Evolutionary conservation across 1,140 invertebrate genomes (phyloP).

Genomic region (Cecropterus lyciades): DNA sequence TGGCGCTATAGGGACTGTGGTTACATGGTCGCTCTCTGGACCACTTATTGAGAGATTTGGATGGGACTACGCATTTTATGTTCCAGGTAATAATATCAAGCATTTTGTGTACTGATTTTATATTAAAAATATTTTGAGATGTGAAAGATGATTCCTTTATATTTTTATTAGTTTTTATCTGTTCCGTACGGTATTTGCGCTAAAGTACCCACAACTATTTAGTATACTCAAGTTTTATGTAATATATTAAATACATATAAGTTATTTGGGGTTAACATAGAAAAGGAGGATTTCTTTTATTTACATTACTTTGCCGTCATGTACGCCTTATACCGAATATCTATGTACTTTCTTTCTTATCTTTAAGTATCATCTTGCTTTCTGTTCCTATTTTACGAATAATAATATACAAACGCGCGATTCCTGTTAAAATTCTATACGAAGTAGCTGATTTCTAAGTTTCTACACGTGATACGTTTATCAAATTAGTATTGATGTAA

Average conservation of each 20-base stretch:
- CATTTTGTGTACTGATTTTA: too few species aligned
- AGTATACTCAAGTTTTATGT: too few species aligned
- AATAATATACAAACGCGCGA: not conserved
- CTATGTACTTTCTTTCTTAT: constrained; percentile 9
- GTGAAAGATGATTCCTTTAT: too few species aligned
- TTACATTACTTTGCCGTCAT: too few species aligned
- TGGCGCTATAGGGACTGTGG: constrained; percentile 90
- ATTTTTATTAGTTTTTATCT: too few species aligned
- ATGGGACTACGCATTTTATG: constrained; percentile 90
- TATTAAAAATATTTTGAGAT: too few species aligned
- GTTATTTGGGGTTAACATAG: too few species aligned
- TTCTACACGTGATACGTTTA: constrained; percentile 13
- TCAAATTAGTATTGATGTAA: not conserved
- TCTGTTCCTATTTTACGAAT: not conserved
- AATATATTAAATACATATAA: too few species aligned
- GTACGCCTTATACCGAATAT: too few species aligned
- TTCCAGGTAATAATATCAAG: constrained; percentile 83
- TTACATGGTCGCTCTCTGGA: constrained; percentile 89
- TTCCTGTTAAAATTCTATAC: constrained; percentile 40
- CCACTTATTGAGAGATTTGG: constrained; percentile 86
- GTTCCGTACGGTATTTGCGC: too few species aligned
- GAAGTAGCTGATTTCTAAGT: constrained; percentile 36
- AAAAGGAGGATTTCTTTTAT: too few species aligned
- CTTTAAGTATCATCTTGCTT: not conserved
- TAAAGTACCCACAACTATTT: too few species aligned